A percentile compares a stretch with the other conserved stretches of the same genome.
phyloP scores from a whole-genome alignment of 2,797 vertebrate species.

The Monodelphis domestica region DNA sequence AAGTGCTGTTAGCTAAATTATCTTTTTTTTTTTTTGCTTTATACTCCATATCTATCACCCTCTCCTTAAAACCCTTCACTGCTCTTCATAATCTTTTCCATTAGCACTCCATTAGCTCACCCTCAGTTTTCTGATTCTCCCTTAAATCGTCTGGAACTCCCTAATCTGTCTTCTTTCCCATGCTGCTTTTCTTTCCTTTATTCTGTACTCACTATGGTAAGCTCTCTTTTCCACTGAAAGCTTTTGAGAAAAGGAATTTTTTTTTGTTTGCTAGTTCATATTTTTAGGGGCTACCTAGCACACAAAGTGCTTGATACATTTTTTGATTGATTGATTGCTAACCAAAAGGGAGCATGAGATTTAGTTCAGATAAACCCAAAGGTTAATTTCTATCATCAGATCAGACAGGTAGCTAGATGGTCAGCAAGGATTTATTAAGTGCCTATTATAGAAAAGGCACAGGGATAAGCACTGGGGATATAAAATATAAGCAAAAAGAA shows the following conservation, averaged over 20 bases:
- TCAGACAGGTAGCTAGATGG: background rate
- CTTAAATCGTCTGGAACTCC: background rate
- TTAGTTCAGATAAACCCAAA: background rate
- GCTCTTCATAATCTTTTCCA: background rate
- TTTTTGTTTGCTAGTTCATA: background rate
- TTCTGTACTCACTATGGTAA: background rate
- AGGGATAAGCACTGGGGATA: background rate
- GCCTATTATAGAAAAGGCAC: background rate
- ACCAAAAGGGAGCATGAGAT: background rate
- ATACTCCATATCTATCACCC: background rate
- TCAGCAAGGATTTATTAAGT: background rate
- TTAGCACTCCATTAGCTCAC: background rate
- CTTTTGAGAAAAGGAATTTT: background rate
- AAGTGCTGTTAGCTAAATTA: background rate
- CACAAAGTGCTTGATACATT: background rate
- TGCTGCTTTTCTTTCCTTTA: background rate
- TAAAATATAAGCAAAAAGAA: background rate
- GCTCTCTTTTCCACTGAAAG: background rate
- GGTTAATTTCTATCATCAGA: background rate
- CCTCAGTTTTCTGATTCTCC: background rate
- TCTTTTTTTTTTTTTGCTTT: background rate
- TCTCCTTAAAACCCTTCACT: background rate
- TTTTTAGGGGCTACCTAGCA: background rate
- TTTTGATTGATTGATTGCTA: background rate
- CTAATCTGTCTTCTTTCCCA: background rate